Base-by-base conservation (phyloP, 1,140 invertebrate genomes). In the Latrodectus geometricus region DNA sequence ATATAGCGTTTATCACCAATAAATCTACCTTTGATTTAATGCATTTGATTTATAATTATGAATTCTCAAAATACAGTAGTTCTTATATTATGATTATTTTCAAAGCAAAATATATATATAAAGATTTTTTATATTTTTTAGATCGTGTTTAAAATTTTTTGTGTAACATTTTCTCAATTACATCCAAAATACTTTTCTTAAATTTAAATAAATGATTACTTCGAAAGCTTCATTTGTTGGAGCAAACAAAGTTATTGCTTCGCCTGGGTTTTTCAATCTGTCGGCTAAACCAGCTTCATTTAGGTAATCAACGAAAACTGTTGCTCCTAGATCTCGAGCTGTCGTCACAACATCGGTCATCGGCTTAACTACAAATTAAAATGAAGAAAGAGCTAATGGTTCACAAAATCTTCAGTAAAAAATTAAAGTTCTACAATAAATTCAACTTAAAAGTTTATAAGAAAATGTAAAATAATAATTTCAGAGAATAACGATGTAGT, bases 161-260 rank as follows among this genome's bases (percentile, higher is more conserved):
- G 35, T 35, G 35, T 35, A 1, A 35, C 5, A 35, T 35, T 35
- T 35, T 35, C 35, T 35, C 35, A 35, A 35, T 35, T 5, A 35
- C 35, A 5, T 35, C 35, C 35, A 35, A 35, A 35, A 35, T 35
- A 35, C 1, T 35, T 35, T 35, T 35, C 5, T 5, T 1, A 35
- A 12, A 23, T 8, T 21, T 72, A 14, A 20, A 23, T 17, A 72
- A 17, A 21, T 35, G 72, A 23, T 88, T 89, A 92, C 91, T n/a
- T 92, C 90, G 50, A 93, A 89, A 9, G 92, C 93, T 79, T 90
- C 89, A 88, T 93, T 92, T 21, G 91, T 91, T 12, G 93, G 93
- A 21, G 91, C 92, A 89, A 93, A 93, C 54, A 94, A 65, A 8
- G 93, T 93, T n/a, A 93, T 88, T 88, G 93, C 93, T 21, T 90